phyloP scores from a whole-genome alignment of 2,797 vertebrate genomes.

The Phalanger gymnotis region DNA sequence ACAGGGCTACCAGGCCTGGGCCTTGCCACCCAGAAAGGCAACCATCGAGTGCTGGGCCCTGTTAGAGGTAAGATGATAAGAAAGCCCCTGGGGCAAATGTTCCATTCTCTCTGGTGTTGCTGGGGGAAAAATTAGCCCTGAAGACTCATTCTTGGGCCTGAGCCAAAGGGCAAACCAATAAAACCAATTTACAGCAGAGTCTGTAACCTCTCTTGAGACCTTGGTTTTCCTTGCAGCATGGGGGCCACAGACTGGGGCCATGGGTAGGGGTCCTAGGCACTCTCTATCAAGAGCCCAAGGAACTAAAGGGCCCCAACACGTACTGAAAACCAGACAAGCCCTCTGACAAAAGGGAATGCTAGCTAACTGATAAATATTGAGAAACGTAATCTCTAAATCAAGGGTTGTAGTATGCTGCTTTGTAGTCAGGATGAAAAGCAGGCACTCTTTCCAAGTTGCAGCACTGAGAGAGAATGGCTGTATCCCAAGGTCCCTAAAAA shows the following conservation, averaged over 20 bases:
- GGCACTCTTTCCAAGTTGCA: neutral
- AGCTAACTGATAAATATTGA: slow-evolving; percentile 4
- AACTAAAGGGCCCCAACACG: neutral
- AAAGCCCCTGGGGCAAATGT: slow-evolving; percentile 72
- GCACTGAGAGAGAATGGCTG: slow-evolving; percentile 9
- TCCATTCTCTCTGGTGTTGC: slow-evolving; percentile 79
- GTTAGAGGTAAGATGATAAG: slow-evolving; percentile 91
- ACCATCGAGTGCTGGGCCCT: slow-evolving; percentile 84
- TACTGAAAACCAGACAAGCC: slow-evolving; percentile 9
- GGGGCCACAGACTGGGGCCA: slow-evolving; percentile 24
- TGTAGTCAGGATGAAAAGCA: neutral
- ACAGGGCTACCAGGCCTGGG: slow-evolving; percentile 51
- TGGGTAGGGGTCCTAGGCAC: neutral
- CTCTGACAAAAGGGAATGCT: neutral
- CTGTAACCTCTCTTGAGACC: slow-evolving; percentile 53
- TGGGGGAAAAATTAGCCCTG: slow-evolving; percentile 71
- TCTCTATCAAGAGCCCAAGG: neutral
- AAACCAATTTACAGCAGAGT: slow-evolving; percentile 65
- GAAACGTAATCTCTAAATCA: neutral
- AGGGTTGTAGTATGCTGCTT: neutral
- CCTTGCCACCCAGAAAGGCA: slow-evolving; percentile 80
- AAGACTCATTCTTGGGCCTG: slow-evolving; percentile 49
- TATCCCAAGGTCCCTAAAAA: neutral
- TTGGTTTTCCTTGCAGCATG: slow-evolving; percentile 68
- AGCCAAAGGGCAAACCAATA: slow-evolving; percentile 59